Conservation (phyloP, 2,113 vertebrate genomes). For the Numida meleagris region DNA sequence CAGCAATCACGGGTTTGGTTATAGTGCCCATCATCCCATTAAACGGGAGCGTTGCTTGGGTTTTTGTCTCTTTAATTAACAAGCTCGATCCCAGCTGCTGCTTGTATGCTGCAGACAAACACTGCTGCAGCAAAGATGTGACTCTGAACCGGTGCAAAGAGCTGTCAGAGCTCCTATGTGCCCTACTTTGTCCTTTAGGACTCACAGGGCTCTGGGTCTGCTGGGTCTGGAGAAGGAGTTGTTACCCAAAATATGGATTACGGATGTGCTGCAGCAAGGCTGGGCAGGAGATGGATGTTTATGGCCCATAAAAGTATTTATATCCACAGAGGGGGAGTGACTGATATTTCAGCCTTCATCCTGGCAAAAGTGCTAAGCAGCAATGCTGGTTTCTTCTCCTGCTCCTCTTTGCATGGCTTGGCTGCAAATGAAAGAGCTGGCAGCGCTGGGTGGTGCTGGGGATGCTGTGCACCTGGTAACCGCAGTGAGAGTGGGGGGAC, state of each 20-base stretch:
- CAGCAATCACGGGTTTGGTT: neutral
- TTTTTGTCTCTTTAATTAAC: neutral
- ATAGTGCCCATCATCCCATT: neutral
- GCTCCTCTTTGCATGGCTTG: neutral
- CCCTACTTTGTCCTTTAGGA: rapidly evolving
- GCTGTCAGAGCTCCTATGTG: rapidly evolving
- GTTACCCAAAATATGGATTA: neutral
- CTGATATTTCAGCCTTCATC: neutral
- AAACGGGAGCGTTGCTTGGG: neutral
- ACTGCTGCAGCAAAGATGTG: neutral
- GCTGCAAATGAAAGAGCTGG: neutral
- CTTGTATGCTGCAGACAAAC: neutral
- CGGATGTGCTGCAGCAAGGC: neutral
- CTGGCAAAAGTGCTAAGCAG: neutral
- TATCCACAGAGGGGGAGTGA: neutral
- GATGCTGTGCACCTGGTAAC: neutral
- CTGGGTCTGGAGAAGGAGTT: neutral
- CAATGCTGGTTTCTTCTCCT: neutral
- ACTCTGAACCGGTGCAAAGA: neutral
- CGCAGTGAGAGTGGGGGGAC: neutral
- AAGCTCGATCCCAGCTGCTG: neutral
- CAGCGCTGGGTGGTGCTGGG: neutral
- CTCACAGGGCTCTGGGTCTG: neutral
- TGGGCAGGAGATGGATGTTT: neutral
- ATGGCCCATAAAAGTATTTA: neutral